Percentiles rank a stretch among this genome's conserved stretches.
phyloP scores from a whole-genome alignment of 2,888 invertebrate species.

The Limnephilus auricula region DNA sequence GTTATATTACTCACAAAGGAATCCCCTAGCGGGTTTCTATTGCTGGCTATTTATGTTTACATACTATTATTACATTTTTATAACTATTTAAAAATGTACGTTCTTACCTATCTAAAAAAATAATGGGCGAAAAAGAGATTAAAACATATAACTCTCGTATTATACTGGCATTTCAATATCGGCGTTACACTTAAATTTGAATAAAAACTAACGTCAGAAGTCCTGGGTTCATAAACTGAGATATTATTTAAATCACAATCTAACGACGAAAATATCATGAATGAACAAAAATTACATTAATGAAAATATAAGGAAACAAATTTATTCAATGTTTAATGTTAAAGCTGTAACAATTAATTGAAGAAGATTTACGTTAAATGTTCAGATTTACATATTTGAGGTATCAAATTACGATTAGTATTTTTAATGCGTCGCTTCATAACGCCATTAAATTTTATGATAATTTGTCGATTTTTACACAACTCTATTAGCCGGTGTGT shows the following conservation, averaged over 20 bases:
- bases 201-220: background rate
- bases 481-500: background rate
- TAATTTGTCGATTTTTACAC: background rate
- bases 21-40: too few relatives aligned
- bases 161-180: background rate
- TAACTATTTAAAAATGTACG: too few relatives aligned
- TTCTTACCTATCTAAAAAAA: too few relatives aligned
- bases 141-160: background rate
- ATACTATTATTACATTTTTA: too few relatives aligned
- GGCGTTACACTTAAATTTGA: background rate
- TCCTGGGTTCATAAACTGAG: background rate
- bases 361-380: background rate
- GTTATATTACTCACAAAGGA: too few relatives aligned
- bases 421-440: background rate
- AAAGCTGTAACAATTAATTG: background rate
- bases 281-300: background rate
- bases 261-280: background rate
- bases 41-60: too few relatives aligned
- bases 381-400: background rate
- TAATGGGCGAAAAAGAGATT: too few relatives aligned
- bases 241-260: too few relatives aligned
- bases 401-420: background rate
- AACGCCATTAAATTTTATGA: background rate
- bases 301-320: background rate
- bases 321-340: background rate